Evolutionary conservation across 2,888 invertebrate genomes (phyloP).

Genomic region (Drepana falcataria): DNA sequence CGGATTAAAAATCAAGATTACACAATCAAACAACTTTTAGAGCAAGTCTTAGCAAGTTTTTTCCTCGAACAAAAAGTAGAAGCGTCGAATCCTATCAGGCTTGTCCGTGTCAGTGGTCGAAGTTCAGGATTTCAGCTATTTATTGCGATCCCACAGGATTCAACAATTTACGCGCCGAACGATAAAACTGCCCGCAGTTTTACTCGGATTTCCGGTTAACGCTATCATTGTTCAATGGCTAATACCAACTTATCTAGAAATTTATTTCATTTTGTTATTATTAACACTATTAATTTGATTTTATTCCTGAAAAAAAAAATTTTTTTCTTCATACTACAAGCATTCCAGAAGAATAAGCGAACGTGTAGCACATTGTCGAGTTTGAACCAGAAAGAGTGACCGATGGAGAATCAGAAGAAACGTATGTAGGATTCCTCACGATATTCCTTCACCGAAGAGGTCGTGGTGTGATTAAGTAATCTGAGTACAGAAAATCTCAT

Average conservation of each 20-base stretch:
- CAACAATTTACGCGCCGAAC: conserved; percentile 61
- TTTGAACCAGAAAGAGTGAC: too few relatives aligned
- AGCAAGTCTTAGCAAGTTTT: conserved; percentile 18
- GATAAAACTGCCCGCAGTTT: conserved; percentile 46
- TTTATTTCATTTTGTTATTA: not conserved
- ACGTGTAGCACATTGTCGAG: too few relatives aligned
- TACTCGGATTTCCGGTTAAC: conserved; percentile 27
- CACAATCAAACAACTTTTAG: conserved; percentile 3
- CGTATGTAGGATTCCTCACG: too few relatives aligned
- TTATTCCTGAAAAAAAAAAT: too few relatives aligned
- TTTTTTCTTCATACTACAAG: too few relatives aligned
- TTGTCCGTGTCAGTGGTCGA: conserved; percentile 58
- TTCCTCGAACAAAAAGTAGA: conserved; percentile 31
- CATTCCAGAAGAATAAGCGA: too few relatives aligned
- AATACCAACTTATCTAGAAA: conserved; percentile 21
- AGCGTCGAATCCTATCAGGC: conserved; percentile 57
- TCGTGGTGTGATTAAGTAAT: too few relatives aligned
- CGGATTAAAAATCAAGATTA: not conserved
- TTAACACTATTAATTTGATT: not conserved
- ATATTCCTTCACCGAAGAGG: too few relatives aligned
- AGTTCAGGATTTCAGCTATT: conserved; percentile 74
- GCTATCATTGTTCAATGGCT: conserved; percentile 18
- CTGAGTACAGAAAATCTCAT: too few relatives aligned
- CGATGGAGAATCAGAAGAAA: too few relatives aligned
- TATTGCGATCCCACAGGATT: conserved; percentile 69